Base-by-base conservation (phyloP, 1,140 invertebrate species). In the Hypsibius dujardini region DNA sequence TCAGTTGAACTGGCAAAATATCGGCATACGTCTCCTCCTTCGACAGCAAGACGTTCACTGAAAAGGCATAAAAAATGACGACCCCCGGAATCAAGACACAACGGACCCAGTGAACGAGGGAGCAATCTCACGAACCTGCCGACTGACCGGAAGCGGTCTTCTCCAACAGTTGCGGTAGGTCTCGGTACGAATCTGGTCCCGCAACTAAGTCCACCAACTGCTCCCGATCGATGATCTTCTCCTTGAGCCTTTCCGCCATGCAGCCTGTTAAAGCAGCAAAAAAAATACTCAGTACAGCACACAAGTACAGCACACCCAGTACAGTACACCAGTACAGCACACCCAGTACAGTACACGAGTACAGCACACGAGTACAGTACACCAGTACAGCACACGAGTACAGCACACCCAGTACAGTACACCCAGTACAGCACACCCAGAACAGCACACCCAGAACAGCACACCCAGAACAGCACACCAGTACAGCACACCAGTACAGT, bases 1-100 rank as follows among this genome's bases (percentile, higher is more conserved):
- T 88, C 0, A 94, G 77, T 76, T 91, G 83, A 12, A 95, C 87
- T 15, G 94, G 93, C 75, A 87, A 87, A 7, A 98, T 84, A 84
- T 97, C 93, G 15, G 92, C 92, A 81, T 98, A 98, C 0, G 95
- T 98, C 82, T 98, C 95, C 77, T 98, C 95, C n/a, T 92, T 78
- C 0, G 93, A 96, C 47, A 98, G 81, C 59, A 90, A 76, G 1
- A 96, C 90, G 84, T 98, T 97, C 12, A 96, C 86, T 76, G 73
- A 67, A 75, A 75, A 73, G 28, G 69, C 60, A 15, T 71, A 12
- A 56, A 47, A 40, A 42, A 40, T 72, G 42, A 73, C 59, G 62
- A 67, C 45, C 62, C 45, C 62, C 62, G 15, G 28, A 71, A 40
- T n/a, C n/a, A 71, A 59, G 7, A 56, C 7, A 59, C 28, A 46